Base-by-base conservation (phyloP, 2,888 invertebrate species). In the Amiota mariae region DNA sequence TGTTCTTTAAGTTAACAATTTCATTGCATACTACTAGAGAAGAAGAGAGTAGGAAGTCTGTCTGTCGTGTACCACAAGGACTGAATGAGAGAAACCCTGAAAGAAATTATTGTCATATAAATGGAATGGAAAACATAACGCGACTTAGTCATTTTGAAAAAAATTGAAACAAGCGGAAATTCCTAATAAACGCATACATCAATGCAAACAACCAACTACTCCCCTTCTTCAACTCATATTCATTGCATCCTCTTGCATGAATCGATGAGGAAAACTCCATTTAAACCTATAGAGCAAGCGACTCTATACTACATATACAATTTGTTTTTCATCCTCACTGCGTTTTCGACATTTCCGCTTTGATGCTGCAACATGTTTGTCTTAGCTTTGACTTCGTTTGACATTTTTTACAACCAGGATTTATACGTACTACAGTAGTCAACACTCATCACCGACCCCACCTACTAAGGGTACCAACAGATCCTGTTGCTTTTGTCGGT, bases 141-240 rank as follows among this genome's bases (percentile, higher is more conserved):
- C 15, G 3, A 59, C 59, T 59, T 8, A 59, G 15, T 59, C 59
- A 59, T 2, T 15, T 59, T 20, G 59, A 66, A 54, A 67, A 72
- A 66, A 49, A 49, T 54, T 18, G 76, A 77, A 77, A 79, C 75
- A 78, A 82, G 78, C 81, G 82, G 84, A 84, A 83, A 81, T 80
- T 80, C 83, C 80, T 79, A 83, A 83, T 81, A 82, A 82, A 75
- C 78, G 77, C 74, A 75, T 78, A 71, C 77, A 75, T 72, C 74
- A 71, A 76, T 51, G 51, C 57, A 57, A 57, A 47, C 46, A 47
- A 54, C 63, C 64, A 18, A 59, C 51, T 67, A 36, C 36, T 73
- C n/a, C 3, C 46, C 12, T 36, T 36, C 63, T 63, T 36, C 46
- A 12, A 24, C 24, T 6, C 36, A 36, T 36, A 36, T 6, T 36